Evolutionary conservation across 1,140 invertebrate genomes (phyloP), one percentile per base, ranked within the genome.

Genomic region (Musca domestica): DNA sequence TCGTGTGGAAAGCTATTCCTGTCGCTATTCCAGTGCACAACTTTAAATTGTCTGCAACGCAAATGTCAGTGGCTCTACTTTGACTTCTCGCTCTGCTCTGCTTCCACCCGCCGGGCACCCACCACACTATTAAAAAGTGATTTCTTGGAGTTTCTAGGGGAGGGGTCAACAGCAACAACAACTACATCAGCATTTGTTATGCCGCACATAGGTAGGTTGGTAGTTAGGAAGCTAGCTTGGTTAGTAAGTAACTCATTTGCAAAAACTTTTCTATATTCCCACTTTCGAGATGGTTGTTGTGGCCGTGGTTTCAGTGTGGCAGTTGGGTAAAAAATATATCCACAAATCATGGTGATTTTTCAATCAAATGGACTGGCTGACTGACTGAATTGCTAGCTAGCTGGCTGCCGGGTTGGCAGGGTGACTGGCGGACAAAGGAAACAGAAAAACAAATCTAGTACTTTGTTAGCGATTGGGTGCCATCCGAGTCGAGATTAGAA

Each of bases 1-100:
- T 79, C 77, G 77, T 79, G 77, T 74, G 75, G 75, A 79, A 79
- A 78, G 61, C 67, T 67, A 65, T 51, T 51, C 19, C 67, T 49
- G 15, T 67, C 30, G 58, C 17, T 41, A 9, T 63, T 54, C 20
- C 23, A 54, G 34, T 41, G 20, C 52, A 54, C 20, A 54, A 23
- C 52, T 54, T 54, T 54, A 54, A 54, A 54, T 54, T 25, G 34
- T 54, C 52, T 54, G 20, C 20, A 41, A 10, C 34, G 34, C 34
- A 41, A 41, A 41, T 41, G 34, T 41, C 34, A 41, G 34, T 41
- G 34, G 34, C 52, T 25, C 52, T 23, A 23, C 4, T 48, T 5
- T 9, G 9, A 20, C 19, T 20, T 6, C 52, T 1, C 10, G 14
- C 52, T 12, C 12, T 54, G 10, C 3, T 54, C 52, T 20, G 49